Evolutionary conservation across 1,140 invertebrate species (phyloP), one percentile per base, ranked within the genome.

Genomic region (Drosophila parabipectinata): DNA sequence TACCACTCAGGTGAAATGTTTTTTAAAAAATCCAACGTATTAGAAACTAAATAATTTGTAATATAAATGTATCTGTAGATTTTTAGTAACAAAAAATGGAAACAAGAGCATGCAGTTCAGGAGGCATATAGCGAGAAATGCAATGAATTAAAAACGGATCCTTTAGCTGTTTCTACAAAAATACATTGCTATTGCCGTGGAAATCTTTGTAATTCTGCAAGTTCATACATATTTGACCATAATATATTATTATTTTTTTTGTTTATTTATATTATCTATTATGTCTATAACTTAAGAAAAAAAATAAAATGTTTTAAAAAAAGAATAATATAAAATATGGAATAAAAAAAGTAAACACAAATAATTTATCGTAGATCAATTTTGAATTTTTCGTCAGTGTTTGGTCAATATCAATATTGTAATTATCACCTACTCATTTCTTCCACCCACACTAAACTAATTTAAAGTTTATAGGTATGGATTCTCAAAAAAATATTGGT

Each of bases 61-160:
- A 53, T 51, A 28, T 47, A 45, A 45, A 53, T 15, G 12, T 14
- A 30, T 53, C 68, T 55, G 32, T 26, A 91, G 91, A 93, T 94
- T 52, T 93, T 93, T 51, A 90, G 93, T 32, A 92, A 95, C 57
- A 77, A 52, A 41, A 77, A 80, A 21, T 97, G 95, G 96, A 90
- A 93, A 4, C 90, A 92, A 14, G 93, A 94, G 71, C 93, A 94
- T 18, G 91, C 93, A 61, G 92, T 97, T 4, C 92, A 95, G 53
- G 94, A 94, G 77, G 93, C 94, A 1, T 96, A 96, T 77, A 61
- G 92, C 21, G 94, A 95, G 78, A 96, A 95, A 1, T 97, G 96
- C 78, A 92, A 92, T 56, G 84, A 92, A 9, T 92, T 93, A 9
- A 93, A 94, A 61, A 93, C 95, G 64, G 94, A 94, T 79, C 94